phyloP scores from a whole-genome alignment of 2,888 invertebrate species.

The Choreutis nemorana region DNA sequence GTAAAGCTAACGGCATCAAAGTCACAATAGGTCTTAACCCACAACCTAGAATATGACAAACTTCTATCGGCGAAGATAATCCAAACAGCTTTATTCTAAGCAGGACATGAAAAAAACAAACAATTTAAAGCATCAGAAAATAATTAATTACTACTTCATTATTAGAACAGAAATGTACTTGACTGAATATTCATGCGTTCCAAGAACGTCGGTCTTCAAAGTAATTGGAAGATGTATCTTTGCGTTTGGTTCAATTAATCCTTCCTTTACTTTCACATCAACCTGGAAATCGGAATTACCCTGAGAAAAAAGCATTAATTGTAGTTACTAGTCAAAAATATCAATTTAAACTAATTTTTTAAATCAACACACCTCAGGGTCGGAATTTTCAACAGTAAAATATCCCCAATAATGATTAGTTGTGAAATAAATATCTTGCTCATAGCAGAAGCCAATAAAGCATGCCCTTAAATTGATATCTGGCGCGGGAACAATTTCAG shows the following conservation, averaged over 20 bases:
- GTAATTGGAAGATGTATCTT: constrained; percentile 42
- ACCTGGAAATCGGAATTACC: constrained; percentile 30
- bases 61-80: constrained; percentile 32
- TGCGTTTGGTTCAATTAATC: constrained; percentile 48
- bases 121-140: not conserved
- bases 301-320: constrained; percentile 16
- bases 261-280: constrained; percentile 33
- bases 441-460: constrained; percentile 65
- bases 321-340: not conserved
- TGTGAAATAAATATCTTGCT: constrained; percentile 44
- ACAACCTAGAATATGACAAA: constrained; percentile 58
- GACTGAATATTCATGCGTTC: constrained; percentile 43
- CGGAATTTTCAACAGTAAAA: constrained; percentile 32
- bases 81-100: no score
- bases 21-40: constrained; percentile 75
- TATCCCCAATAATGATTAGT: constrained; percentile 59
- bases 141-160: no score
- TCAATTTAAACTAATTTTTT: no score
- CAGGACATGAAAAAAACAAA: constrained; percentile 7
- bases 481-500: constrained; percentile 49
- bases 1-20: constrained; percentile 62
- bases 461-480: constrained; percentile 65
- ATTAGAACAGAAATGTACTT: no score
- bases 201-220: constrained; percentile 48
- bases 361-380: constrained; percentile 38